These are phyloP conservation scores for Morelia viridis DNA, from an alignment of 2,797 vertebrate genomes.

Conservation along the genomic window DNA sequence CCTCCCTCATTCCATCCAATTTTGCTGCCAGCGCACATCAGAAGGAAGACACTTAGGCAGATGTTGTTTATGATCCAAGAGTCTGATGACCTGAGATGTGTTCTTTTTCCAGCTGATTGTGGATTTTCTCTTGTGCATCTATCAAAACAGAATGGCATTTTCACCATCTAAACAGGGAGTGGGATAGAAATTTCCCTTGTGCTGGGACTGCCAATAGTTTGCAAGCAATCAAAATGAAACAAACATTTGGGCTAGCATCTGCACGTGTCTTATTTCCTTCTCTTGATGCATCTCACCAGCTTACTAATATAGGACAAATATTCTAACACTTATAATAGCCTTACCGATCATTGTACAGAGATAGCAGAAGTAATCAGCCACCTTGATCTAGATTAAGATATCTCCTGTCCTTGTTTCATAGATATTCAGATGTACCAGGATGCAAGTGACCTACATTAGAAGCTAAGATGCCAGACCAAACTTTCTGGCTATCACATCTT, in stretches of 20 bases:
- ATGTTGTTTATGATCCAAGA: background rate
- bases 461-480: background rate
- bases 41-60: background rate
- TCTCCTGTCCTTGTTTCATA: background rate
- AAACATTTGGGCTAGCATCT: background rate
- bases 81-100: background rate
- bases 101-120: background rate
- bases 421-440: background rate
- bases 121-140: background rate
- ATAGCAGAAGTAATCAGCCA: background rate
- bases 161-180: background rate
- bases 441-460: background rate
- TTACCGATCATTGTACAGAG: background rate
- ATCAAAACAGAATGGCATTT: background rate
- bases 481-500: background rate
- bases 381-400: background rate
- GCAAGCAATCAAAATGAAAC: background rate
- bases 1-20: background rate
- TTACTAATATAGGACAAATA: background rate
- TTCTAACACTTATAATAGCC: too few species aligned
- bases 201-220: background rate
- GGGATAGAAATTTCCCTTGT: background rate
- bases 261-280: too few species aligned
- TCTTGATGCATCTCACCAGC: background rate
- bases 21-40: background rate